A percentile compares a stretch with the other conserved stretches of the same genome.
These are phyloP conservation scores for Parnassius glacialis DNA, from an alignment of 2,888 invertebrate species.

Conservation along the genomic window DNA sequence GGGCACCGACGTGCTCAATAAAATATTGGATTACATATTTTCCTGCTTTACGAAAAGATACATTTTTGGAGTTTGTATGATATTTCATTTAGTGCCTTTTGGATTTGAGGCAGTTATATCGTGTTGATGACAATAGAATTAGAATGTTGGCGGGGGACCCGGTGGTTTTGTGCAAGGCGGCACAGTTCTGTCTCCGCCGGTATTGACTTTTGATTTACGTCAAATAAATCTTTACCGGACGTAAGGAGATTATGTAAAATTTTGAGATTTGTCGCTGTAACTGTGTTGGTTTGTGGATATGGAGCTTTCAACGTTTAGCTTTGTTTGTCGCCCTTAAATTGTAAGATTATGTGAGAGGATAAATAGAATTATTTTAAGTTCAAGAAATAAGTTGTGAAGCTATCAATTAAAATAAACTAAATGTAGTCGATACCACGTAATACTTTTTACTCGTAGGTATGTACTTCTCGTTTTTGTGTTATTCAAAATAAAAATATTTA, in stretches of 20 bases:
- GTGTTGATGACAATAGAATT: conserved; percentile 76
- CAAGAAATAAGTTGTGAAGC: too few relatives aligned
- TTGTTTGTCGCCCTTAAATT: neutral
- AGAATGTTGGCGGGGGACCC: conserved; percentile 68
- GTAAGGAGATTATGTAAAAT: conserved; percentile 58
- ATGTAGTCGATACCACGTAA: too few relatives aligned
- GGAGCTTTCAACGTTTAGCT: neutral
- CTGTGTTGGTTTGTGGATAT: conserved; percentile 15
- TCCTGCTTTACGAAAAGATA: conserved; percentile 9
- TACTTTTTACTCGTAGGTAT: too few relatives aligned
- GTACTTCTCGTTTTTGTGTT: too few relatives aligned
- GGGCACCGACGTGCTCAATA: conserved; percentile 53
- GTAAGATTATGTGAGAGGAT: too few relatives aligned
- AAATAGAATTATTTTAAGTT: too few relatives aligned
- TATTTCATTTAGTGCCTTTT: conserved; percentile 26
- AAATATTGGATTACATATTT: conserved; percentile 23
- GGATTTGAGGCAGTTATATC: conserved; percentile 59
- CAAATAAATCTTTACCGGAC: conserved; percentile 53
- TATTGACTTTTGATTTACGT: conserved; percentile 67
- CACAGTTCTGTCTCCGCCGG: conserved; percentile 30
- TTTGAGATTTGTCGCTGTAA: conserved; percentile 26
- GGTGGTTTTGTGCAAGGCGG: conserved; percentile 69
- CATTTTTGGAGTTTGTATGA: conserved; percentile 2
- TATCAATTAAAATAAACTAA: too few relatives aligned
- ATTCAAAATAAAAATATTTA: too few relatives aligned